These are phyloP conservation scores for Sterrhoptilus dennistouni DNA, from an alignment of 2,113 vertebrate genomes.

Conservation along the genomic window DNA sequence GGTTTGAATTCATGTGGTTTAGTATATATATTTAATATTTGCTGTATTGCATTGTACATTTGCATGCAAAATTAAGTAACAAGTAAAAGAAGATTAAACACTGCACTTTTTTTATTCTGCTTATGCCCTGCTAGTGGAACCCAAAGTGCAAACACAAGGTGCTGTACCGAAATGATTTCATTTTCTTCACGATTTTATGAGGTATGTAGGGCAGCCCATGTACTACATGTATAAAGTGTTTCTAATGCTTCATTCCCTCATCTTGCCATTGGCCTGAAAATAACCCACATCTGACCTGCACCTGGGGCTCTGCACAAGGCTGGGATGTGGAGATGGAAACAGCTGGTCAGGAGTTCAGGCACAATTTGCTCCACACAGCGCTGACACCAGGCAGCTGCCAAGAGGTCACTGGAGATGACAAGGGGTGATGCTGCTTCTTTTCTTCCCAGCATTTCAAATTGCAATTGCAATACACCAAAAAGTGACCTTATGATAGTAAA, in stretches of 20 bases:
- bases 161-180: not conserved
- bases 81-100: conserved; percentile 37
- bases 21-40: conserved; percentile 55
- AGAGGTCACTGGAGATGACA: rapidly evolving
- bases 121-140: not conserved
- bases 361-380: rapidly evolving
- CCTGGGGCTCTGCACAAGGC: rapidly evolving
- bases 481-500: not conserved
- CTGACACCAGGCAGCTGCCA: not conserved
- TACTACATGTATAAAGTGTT: not conserved
- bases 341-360: rapidly evolving
- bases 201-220: not conserved
- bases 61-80: conserved; percentile 51
- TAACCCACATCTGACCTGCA: not conserved
- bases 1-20: conserved; percentile 66
- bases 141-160: not conserved
- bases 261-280: not conserved
- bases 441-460: not conserved
- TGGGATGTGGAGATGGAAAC: not conserved
- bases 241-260: not conserved
- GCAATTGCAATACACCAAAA: not conserved
- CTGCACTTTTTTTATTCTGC: not conserved
- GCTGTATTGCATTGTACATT: not conserved
- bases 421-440: not conserved
- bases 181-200: not conserved